phyloP scores from a whole-genome alignment of 2,888 invertebrate genomes.

The Parapristionchus giblindavisi region DNA sequence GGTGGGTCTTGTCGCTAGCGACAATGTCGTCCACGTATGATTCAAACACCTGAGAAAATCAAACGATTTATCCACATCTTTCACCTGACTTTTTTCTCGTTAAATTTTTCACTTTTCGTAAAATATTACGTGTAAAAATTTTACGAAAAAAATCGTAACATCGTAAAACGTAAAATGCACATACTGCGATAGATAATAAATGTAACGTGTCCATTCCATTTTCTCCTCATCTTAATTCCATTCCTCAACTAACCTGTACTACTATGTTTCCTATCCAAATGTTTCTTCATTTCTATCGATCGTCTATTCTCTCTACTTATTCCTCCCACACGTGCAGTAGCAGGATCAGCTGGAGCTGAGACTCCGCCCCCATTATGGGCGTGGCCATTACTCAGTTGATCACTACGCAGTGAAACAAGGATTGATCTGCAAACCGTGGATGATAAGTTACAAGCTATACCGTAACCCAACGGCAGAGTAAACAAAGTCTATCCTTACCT shows the following conservation, averaged over 20 bases:
- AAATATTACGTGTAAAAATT: too few species aligned
- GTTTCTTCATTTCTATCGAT: not conserved
- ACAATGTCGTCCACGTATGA: too few species aligned
- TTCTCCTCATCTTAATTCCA: not conserved
- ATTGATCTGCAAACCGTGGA: constrained; percentile 41
- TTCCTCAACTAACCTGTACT: too few species aligned
- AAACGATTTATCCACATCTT: too few species aligned
- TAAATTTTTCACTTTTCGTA: too few species aligned
- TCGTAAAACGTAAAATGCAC: not conserved
- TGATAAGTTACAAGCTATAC: not conserved
- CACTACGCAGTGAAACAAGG: constrained; percentile 43
- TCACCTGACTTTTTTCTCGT: too few species aligned
- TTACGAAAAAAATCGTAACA: too few species aligned
- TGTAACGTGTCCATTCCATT: not conserved
- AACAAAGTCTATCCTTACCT: constrained; percentile 43
- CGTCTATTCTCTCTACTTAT: not conserved
- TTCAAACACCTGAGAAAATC: too few species aligned
- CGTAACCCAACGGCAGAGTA: not conserved
- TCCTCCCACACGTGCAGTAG: constrained; percentile 36
- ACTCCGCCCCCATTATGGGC: too few species aligned
- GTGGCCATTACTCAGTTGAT: constrained; percentile 41
- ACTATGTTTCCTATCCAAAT: not conserved
- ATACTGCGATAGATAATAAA: not conserved
- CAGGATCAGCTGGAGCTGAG: constrained; percentile 35
- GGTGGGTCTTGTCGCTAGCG: too few species aligned